phyloP scores from a whole-genome alignment of 2,888 invertebrate species.

The Calameuta filiformis region DNA sequence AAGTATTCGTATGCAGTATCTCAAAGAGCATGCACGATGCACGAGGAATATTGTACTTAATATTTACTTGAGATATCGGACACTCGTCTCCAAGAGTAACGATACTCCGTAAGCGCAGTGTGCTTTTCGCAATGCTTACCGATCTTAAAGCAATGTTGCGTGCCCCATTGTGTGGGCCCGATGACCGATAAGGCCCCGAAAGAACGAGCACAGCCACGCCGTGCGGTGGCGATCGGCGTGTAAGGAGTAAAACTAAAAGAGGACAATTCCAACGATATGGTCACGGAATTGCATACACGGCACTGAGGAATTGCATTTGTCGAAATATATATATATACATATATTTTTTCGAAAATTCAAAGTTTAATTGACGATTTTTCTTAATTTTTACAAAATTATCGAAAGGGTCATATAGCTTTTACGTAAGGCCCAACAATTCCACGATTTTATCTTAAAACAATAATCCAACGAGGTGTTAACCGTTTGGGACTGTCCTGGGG shows the following conservation, averaged over 20 bases:
- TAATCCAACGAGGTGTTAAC: neutral
- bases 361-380: too few relatives aligned
- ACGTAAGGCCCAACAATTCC: neutral
- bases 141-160: conserved; percentile 44
- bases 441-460: too few relatives aligned
- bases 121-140: conserved; percentile 41
- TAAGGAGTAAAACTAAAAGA: too few relatives aligned
- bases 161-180: conserved; percentile 36
- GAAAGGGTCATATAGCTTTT: neutral
- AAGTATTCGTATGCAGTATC: too few relatives aligned
- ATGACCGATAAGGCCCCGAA: conserved; percentile 41
- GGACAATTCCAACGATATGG: too few relatives aligned
- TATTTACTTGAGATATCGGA: conserved; percentile 54
- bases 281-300: conserved; percentile 8
- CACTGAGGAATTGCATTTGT: conserved; percentile 28
- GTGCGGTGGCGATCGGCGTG: too few relatives aligned
- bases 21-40: neutral
- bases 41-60: conserved; percentile 32
- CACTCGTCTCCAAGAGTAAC: conserved; percentile 42
- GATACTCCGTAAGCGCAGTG: conserved; percentile 48
- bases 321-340: conserved; percentile 8
- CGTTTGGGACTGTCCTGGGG: conserved; percentile 20
- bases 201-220: too few relatives aligned
- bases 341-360: too few relatives aligned
- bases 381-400: too few relatives aligned